Conservation (phyloP, 2,113 vertebrate genomes). For the Carassius gibelio region DNA sequence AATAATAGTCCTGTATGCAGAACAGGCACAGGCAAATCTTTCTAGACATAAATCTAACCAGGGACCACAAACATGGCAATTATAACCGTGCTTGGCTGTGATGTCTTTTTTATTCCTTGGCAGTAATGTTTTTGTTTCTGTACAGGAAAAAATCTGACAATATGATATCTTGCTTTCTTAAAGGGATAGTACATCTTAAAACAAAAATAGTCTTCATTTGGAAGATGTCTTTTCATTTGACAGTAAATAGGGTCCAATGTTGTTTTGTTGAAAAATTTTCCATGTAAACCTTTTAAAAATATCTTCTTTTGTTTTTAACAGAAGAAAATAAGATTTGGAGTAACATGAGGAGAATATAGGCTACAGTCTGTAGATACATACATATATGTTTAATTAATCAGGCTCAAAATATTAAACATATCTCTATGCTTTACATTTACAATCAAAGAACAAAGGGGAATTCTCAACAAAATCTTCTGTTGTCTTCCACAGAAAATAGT, state of each 20-base stretch:
- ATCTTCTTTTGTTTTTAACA: too few species aligned
- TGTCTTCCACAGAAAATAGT: too few species aligned
- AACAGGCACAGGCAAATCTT: constrained; percentile 73
- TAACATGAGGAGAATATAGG: neutral
- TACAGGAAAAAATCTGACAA: neutral
- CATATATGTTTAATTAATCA: neutral
- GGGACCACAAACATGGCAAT: constrained; percentile 53
- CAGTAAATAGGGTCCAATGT: neutral
- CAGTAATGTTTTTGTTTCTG: constrained; percentile 17
- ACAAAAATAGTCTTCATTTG: neutral
- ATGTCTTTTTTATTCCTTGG: constrained; percentile 39
- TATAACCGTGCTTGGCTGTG: constrained; percentile 16
- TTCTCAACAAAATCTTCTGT: constrained; percentile 58
- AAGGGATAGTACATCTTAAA: constrained; percentile 1
- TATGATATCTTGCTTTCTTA: neutral
- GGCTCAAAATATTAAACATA: neutral
- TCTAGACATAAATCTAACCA: constrained; percentile 60
- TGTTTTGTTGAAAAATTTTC: neutral
- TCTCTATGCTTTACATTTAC: neutral
- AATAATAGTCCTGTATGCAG: constrained; percentile 69
- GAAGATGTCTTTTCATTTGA: neutral
- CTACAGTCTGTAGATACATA: too few species aligned
- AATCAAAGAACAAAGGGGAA: constrained; percentile 61
- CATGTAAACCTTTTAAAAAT: neutral
- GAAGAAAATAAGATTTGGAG: neutral